Percentiles rank a stretch among this genome's conserved stretches.
Conservation (phyloP, 2,888 invertebrate species). For the Eledona agricola region DNA sequence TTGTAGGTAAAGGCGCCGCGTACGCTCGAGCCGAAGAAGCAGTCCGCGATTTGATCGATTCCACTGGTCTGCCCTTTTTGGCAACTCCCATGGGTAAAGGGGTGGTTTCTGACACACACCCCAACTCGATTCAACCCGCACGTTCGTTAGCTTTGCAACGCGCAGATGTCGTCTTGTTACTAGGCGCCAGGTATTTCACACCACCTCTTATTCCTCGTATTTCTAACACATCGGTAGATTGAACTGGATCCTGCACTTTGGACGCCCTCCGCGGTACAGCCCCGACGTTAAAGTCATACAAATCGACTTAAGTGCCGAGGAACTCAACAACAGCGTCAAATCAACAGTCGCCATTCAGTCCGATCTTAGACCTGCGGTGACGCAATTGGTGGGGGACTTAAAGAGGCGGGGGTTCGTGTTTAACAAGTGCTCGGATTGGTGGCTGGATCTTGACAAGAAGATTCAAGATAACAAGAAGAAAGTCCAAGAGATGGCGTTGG, state of each 20-base stretch:
- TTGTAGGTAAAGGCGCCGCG: conserved; percentile 79
- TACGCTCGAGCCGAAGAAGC: conserved; percentile 81
- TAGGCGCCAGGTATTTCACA: conserved; percentile 75
- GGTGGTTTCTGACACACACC: conserved; percentile 75
- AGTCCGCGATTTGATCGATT: conserved; percentile 73
- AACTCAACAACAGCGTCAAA: conserved; percentile 88
- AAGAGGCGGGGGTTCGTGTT: conserved; percentile 69
- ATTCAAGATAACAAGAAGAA: conserved; percentile 76
- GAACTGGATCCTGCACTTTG: conserved; percentile 99
- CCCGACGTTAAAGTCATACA: conserved; percentile 88
- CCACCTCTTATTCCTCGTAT: background rate
- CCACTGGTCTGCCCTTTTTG: conserved; percentile 84
- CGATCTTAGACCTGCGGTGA: conserved; percentile 79
- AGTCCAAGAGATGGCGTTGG: conserved; percentile 75
- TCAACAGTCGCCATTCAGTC: conserved; percentile 84
- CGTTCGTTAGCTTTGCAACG: conserved; percentile 81
- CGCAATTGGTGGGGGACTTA: conserved; percentile 70
- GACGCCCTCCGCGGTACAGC: conserved; percentile 84
- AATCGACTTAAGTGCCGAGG: conserved; percentile 89
- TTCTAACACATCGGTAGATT: no score
- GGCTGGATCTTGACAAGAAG: conserved; percentile 76
- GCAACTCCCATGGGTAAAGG: conserved; percentile 96
- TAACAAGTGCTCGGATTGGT: conserved; percentile 73
- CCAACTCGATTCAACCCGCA: conserved; percentile 84
- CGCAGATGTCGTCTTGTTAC: conserved; percentile 82